phyloP scores from a whole-genome alignment of 1,140 invertebrate genomes.

The Drosophila equinoxialis region DNA sequence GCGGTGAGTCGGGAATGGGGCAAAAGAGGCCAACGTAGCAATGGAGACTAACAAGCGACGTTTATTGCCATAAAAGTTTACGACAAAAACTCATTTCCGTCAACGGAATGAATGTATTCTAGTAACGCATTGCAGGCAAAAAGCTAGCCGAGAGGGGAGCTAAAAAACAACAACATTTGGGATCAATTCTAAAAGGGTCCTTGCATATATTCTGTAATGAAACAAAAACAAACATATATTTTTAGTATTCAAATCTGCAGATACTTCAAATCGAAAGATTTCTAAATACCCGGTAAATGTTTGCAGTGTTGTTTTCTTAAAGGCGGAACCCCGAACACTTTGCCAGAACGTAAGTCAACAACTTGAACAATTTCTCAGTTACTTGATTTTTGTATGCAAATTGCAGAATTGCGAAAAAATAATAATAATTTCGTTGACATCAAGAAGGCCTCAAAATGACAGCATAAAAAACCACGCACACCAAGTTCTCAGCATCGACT shows the following conservation, averaged over 20 bases:
- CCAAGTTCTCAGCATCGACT: neutral
- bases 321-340: constrained; percentile 49
- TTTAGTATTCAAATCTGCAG: no score
- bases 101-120: constrained; percentile 69
- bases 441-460: constrained; percentile 5
- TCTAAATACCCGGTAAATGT: neutral
- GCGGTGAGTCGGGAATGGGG: neutral
- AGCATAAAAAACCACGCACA: neutral
- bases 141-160: neutral
- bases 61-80: constrained; percentile 81
- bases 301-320: neutral
- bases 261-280: no score
- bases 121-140: constrained; percentile 23
- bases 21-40: neutral
- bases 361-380: constrained; percentile 66
- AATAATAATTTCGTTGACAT: constrained; percentile 74
- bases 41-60: constrained; percentile 69
- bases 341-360: constrained; percentile 57
- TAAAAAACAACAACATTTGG: neutral
- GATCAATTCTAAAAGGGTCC: neutral
- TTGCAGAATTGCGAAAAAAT: constrained; percentile 62
- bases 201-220: neutral
- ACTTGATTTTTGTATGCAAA: constrained; percentile 57
- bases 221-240: neutral
- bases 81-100: constrained; percentile 81